Conservation (phyloP, 1,140 invertebrate genomes). For the Drosophila quadrilineata region DNA sequence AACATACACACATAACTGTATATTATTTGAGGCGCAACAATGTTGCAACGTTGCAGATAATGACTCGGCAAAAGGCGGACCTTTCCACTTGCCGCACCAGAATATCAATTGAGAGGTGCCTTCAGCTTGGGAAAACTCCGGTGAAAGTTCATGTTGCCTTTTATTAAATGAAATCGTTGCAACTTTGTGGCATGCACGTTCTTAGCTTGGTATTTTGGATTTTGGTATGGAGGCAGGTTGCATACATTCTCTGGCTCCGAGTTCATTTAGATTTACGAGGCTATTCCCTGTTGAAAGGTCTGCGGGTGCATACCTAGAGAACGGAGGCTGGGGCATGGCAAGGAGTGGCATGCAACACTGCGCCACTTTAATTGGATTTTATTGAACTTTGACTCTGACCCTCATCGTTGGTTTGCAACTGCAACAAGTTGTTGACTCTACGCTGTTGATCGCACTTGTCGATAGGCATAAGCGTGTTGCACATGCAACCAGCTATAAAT, state of each 20-base stretch:
- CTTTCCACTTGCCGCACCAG: slow-evolving; percentile 19
- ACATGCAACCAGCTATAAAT: slow-evolving; percentile 37
- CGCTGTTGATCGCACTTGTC: slow-evolving; percentile 20
- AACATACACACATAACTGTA: slow-evolving; percentile 24
- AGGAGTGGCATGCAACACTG: slow-evolving; percentile 15
- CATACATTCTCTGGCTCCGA: slow-evolving; percentile 13
- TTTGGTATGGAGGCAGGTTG: background rate
- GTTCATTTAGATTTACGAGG: slow-evolving; percentile 66
- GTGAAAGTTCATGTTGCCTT: slow-evolving; percentile 67
- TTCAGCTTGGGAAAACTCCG: slow-evolving; percentile 11
- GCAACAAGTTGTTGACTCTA: slow-evolving; percentile 60
- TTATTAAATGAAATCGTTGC: slow-evolving; percentile 66
- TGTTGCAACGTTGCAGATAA: slow-evolving; percentile 34
- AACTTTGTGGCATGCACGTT: slow-evolving; percentile 23
- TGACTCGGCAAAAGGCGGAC: slow-evolving; percentile 1
- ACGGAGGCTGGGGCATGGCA: background rate
- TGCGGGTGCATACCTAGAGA: slow-evolving; percentile 48
- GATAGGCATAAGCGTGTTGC: slow-evolving; percentile 28
- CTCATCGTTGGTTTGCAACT: slow-evolving; percentile 61
- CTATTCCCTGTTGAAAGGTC: slow-evolving; percentile 55
- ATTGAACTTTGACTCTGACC: slow-evolving; percentile 78
- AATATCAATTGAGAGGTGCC: slow-evolving; percentile 66
- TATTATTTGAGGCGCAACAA: slow-evolving; percentile 49
- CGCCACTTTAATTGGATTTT: slow-evolving; percentile 72
- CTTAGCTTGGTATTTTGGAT: background rate